A percentile compares a stretch with the other conserved stretches of the same genome.
These are phyloP conservation scores for Linepithema humile DNA, from an alignment of 1,140 invertebrate species.

Conservation along the genomic window DNA sequence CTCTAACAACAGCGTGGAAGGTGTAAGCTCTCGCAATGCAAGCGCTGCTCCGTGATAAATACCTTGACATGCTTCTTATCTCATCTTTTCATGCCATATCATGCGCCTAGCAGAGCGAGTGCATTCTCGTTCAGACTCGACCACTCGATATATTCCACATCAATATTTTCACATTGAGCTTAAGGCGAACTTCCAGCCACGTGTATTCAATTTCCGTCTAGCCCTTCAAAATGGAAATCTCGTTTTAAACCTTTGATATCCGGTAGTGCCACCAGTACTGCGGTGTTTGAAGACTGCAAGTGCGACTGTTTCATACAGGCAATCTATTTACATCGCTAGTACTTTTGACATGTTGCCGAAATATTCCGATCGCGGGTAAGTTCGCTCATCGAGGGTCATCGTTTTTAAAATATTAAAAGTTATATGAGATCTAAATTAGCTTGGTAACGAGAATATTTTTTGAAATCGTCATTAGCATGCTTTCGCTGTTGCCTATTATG, in stretches of 20 bases:
- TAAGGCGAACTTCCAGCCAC: constrained; percentile 34
- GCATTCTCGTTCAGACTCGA: constrained; percentile 27
- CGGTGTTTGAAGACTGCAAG: neutral
- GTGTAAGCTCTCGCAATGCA: constrained; percentile 7
- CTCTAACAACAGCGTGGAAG: neutral
- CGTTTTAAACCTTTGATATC: constrained; percentile 36
- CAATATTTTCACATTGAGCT: constrained; percentile 43
- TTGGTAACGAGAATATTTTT: no score
- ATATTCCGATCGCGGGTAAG: neutral
- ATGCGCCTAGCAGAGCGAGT: constrained; percentile 5
- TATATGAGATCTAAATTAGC: neutral
- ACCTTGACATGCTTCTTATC: constrained; percentile 25
- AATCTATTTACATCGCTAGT: neutral
- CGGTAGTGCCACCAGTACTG: constrained; percentile 8
- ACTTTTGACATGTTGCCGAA: neutral
- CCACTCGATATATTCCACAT: constrained; percentile 36
- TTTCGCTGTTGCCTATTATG: no score
- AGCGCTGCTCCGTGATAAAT: neutral
- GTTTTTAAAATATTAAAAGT: neutral
- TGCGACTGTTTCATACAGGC: neutral
- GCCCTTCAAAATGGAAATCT: constrained; percentile 31
- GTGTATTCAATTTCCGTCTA: constrained; percentile 42
- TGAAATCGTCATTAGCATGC: no score
- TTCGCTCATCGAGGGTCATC: neutral
- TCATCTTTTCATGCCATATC: constrained; percentile 16